Evolutionary conservation across 2,113 vertebrate species (phyloP), one percentile per base, ranked within the genome.

Genomic region (Eptatretus burgeri): DNA sequence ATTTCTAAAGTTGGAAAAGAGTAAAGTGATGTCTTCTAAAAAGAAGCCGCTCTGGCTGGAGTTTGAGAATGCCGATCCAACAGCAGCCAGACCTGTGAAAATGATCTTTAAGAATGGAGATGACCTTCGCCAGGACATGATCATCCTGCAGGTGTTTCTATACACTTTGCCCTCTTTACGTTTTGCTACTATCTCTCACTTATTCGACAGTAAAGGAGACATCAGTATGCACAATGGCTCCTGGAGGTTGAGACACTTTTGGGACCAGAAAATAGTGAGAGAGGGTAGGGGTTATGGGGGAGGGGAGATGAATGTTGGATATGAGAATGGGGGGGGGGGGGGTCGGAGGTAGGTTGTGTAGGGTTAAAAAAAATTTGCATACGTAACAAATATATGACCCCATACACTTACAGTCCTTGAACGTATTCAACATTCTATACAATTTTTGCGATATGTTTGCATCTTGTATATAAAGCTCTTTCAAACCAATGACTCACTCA

Each of bases 21-120:
- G 93, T 68, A 98, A 98, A 76, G 84, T 98, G 62, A 95, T 98
- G 93, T 86, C 93, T 0, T 95, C 89, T 49, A 98, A 98, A 76
- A 98, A 98, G 74, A 98, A 94, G 62, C 93, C 93, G 0, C 72
- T 98, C 63, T 98, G 88, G 89, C 82, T 98, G 64, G 86, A 98
- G 74, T 98, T 98, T 68, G 84, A 81, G 68, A 77, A 83, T 68
- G 85, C 88, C 0, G 89, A 96, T 70, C 75, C 80, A 65, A 96
- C 83, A 64, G 83, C 82, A 7, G 85, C 78, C 63, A 87, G 94
- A 73, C 83, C 85, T 12, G 94, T 98, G 65, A 87, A 89, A 62
- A 83, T 98, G 66, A 93, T 98, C 70, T 98, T 98, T 72, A 98
- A 98, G 69, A 84, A 98, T 0, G 93, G 93, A 1, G 93, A 98